Base-by-base conservation (phyloP, 2,113 vertebrate species). In the Sturnus vulgaris region DNA sequence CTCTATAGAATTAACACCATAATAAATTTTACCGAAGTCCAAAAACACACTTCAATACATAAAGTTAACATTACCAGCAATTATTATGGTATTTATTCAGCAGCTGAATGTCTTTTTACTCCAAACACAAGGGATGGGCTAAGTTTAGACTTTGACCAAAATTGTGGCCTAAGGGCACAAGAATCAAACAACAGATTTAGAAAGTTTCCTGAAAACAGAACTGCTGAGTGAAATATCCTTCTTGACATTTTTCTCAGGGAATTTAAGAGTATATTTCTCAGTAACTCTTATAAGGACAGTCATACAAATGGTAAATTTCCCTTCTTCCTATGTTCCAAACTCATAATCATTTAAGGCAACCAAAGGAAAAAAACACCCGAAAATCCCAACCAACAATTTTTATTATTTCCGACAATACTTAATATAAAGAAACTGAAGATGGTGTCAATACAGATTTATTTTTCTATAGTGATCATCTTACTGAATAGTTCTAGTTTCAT, bases 1-100 rank as follows among this genome's bases (percentile, higher is more conserved):
- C 99, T 99, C 99, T 99, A 95, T 37, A 90, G 63, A 77, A 63
- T 42, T 78, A 65, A 72, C 20, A 24, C 0, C 55, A 7, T 4
- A 70, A 65, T 30, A 46, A 57, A 60, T 86, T 39, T 65, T 50
- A 69, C 27, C 19, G 11, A 93, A 65, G 14, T 78, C 35, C 40
- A 49, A 73, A 79, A 49, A 25, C 10, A 30, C 15, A 22, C 13
- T 84, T 75, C 30, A 64, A 53, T 27, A 47, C 37, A 22, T 33
- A 8, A 89, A 69, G 21, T 49, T 56, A 69, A 69, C 9, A 40
- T 73, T 56, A 60, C 6, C 40, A 63, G 19, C 50, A 80, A 27
- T 65, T 91, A 59, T 18, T 73, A 52, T 2, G 23, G 15, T 59
- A 60, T 75, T 84, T 30, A 73, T 68, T 88, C n/a, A 46, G 39